These are phyloP conservation scores for Polyodon spathula DNA, from an alignment of 2,113 vertebrate genomes.

Conservation along the genomic window DNA sequence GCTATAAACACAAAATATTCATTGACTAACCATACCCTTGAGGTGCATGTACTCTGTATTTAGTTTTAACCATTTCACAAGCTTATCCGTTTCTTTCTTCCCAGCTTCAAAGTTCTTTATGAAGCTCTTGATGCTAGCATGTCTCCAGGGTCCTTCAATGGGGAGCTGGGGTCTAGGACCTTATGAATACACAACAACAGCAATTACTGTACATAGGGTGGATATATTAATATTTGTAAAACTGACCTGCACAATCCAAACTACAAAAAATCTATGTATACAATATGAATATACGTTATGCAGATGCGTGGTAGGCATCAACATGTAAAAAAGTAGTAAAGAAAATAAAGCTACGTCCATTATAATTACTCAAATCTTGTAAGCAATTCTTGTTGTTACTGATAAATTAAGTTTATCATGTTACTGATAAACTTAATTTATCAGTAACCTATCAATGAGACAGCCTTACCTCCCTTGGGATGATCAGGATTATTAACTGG, in stretches of 20 bases:
- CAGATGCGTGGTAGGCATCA: too few relatives aligned
- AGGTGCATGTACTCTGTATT: background rate
- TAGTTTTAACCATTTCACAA: background rate
- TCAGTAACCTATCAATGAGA: background rate
- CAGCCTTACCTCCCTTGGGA: slow-evolving; percentile 40
- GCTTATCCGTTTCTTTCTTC: slow-evolving; percentile 44
- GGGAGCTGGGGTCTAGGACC: slow-evolving; percentile 46
- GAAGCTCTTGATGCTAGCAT: slow-evolving; percentile 47
- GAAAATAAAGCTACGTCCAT: too few relatives aligned
- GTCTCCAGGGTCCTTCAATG: slow-evolving; percentile 47
- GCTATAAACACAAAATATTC: slow-evolving; percentile 25
- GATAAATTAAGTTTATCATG: too few relatives aligned
- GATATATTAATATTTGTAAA: too few relatives aligned
- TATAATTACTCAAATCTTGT: too few relatives aligned
- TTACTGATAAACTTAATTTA: too few relatives aligned
- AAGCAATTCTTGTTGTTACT: too few relatives aligned
- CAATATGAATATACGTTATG: too few relatives aligned
- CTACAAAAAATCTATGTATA: too few relatives aligned
- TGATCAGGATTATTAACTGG: slow-evolving; percentile 50
- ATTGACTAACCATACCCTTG: background rate
- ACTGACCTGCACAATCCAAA: too few relatives aligned
- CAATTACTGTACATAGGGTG: background rate
- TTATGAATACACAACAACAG: slow-evolving; percentile 8
- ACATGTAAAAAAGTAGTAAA: too few relatives aligned
- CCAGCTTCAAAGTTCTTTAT: slow-evolving; percentile 47